These are phyloP conservation scores for Dysdera silvatica DNA, from an alignment of 1,140 invertebrate species.

Conservation along the genomic window DNA sequence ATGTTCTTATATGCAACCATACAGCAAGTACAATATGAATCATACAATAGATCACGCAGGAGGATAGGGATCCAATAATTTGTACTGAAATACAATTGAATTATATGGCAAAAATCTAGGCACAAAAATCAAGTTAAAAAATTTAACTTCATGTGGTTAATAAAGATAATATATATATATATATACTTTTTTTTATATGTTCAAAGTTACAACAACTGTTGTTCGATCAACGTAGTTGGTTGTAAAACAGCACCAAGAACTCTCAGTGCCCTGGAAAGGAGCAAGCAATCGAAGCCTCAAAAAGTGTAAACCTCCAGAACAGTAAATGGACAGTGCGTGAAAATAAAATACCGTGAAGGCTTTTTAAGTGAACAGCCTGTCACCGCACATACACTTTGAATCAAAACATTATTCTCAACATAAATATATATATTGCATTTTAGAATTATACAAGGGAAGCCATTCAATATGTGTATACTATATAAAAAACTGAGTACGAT, in stretches of 20 bases:
- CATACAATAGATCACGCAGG: conserved; percentile 18
- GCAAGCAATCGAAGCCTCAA: conserved; percentile 26
- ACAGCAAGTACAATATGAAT: conserved; percentile 23
- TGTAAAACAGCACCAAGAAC: conserved; percentile 34
- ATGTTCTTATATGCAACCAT: conserved; percentile 17
- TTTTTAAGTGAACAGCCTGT: no score
- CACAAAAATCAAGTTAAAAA: conserved; percentile 30
- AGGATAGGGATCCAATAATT: conserved; percentile 26
- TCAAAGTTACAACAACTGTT: conserved; percentile 26
- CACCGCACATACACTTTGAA: no score
- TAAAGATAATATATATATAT: conserved; percentile 29
- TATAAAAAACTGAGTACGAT: no score
- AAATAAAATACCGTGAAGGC: no score
- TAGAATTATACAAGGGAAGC: no score
- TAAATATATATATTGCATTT: no score
- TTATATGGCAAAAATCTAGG: conserved; percentile 27
- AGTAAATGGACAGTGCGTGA: conserved; percentile 31
- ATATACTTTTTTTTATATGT: conserved; percentile 30
- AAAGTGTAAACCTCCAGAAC: conserved; percentile 30
- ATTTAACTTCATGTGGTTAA: conserved; percentile 28
- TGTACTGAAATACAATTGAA: conserved; percentile 29
- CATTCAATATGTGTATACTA: no score
- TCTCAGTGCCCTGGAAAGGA: conserved; percentile 32
- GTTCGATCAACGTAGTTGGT: conserved; percentile 24
- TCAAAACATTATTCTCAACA: no score